Percentiles rank a stretch among this genome's conserved stretches.
Conservation (phyloP, 2,113 vertebrate species). For the Tautogolabrus adspersus region DNA sequence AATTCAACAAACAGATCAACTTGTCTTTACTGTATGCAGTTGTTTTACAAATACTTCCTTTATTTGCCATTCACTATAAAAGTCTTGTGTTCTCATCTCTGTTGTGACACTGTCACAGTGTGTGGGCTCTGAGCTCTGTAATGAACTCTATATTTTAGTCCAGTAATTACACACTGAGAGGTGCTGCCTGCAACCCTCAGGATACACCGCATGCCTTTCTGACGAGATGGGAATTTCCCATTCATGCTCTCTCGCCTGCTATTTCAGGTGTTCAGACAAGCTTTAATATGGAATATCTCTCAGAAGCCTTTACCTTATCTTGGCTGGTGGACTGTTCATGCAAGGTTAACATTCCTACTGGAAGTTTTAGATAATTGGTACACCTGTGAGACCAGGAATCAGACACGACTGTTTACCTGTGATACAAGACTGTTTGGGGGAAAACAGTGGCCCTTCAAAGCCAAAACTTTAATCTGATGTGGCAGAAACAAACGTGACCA, state of each 20-base stretch:
- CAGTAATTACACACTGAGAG: constrained; percentile 65
- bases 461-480: constrained; percentile 60
- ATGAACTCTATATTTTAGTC: constrained; percentile 54
- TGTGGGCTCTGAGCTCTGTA: constrained; percentile 62
- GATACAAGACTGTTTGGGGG: constrained; percentile 21
- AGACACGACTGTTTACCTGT: constrained; percentile 52
- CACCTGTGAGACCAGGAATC: constrained; percentile 23
- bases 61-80: constrained; percentile 50
- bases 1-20: constrained; percentile 17
- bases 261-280: constrained; percentile 70
- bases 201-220: constrained; percentile 46
- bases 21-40: constrained; percentile 14
- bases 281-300: constrained; percentile 51
- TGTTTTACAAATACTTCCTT: constrained; percentile 37
- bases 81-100: constrained; percentile 26
- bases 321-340: constrained; percentile 38
- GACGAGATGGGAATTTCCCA: constrained; percentile 73
- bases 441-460: constrained; percentile 48
- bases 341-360: constrained; percentile 33
- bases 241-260: constrained; percentile 26
- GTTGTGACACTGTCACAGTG: constrained; percentile 41
- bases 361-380: constrained; percentile 69
- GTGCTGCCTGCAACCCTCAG: constrained; percentile 54
- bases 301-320: constrained; percentile 33
- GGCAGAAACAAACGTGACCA: constrained; percentile 51